Conservation (phyloP, 53 echinoderm and acorn worm genomes). For the Paracentrotus lividus region DNA sequence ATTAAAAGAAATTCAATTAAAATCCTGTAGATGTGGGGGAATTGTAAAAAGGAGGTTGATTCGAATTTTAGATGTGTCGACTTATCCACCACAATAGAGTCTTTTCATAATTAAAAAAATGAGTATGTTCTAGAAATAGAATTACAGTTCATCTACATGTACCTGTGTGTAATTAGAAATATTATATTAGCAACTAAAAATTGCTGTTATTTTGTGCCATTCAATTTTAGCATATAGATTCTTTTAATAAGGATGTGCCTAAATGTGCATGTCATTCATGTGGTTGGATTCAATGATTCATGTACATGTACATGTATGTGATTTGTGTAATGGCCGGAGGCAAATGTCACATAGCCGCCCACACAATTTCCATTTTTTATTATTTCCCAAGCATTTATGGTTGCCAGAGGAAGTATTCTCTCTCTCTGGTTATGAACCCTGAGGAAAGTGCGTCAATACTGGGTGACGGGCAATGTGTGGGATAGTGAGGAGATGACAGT, state of each 20-base stretch:
- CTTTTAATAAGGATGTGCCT: too few species aligned
- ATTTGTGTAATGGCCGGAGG: not conserved
- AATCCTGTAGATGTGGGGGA: not conserved
- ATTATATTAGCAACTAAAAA: too few species aligned
- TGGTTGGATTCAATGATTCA: not conserved
- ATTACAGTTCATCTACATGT: too few species aligned
- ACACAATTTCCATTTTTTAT: not conserved
- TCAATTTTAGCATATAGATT: too few species aligned
- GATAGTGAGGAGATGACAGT: not conserved
- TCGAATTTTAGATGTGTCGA: not conserved
- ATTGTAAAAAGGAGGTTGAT: not conserved
- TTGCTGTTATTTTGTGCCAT: too few species aligned
- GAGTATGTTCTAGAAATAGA: too few species aligned
- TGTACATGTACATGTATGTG: not conserved
- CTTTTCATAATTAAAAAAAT: too few species aligned
- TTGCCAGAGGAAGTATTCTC: slow-evolving; percentile 7
- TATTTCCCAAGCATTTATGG: not conserved
- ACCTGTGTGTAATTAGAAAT: too few species aligned
- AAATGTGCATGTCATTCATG: not conserved
- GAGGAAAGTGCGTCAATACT: not conserved
- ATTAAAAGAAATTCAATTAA: not conserved
- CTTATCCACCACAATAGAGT: too few species aligned
- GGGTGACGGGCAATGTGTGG: not conserved
- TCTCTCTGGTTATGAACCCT: not conserved
- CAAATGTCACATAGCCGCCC: not conserved